phyloP scores from a whole-genome alignment of 2,797 vertebrate species.

The Ctenochaetus hawaiiensis region DNA sequence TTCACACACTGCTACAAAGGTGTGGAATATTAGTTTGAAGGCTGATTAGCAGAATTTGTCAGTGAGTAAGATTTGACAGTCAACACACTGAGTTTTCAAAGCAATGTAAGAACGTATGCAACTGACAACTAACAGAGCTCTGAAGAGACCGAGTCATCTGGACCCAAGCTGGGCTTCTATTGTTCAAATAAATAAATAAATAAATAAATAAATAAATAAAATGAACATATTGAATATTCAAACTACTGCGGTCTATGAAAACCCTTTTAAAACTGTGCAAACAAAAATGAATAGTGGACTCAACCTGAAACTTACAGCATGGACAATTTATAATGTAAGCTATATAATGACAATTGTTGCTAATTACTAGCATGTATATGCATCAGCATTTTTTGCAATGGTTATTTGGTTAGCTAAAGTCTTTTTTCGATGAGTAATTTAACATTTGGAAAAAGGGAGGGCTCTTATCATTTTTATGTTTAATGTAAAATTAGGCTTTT shows the following conservation, averaged over 20 bases:
- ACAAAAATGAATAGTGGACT: neutral
- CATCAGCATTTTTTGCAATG: neutral
- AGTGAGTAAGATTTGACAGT: slow-evolving; percentile 28
- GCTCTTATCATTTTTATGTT: too few relatives aligned
- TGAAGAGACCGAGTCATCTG: slow-evolving; percentile 1
- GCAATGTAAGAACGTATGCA: neutral
- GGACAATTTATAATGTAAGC: neutral
- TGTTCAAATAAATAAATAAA: neutral
- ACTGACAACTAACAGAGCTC: slow-evolving; percentile 4
- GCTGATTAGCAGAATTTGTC: slow-evolving; percentile 37
- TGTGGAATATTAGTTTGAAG: slow-evolving; percentile 18
- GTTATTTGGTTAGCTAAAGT: neutral
- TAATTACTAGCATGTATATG: neutral
- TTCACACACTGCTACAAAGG: slow-evolving; percentile 25
- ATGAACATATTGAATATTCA: neutral
- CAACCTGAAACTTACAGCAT: neutral
- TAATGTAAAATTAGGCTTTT: too few relatives aligned
- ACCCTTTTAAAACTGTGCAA: neutral
- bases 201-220: neutral
- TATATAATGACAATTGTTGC: neutral
- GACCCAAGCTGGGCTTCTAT: slow-evolving; percentile 9
- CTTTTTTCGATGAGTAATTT: neutral
- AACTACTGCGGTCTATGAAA: neutral
- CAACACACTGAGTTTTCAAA: slow-evolving; percentile 26
- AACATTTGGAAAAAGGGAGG: too few relatives aligned